Evolutionary conservation across 2,888 invertebrate species (phyloP).

Genomic region (Drosophila trichaetosa): DNA sequence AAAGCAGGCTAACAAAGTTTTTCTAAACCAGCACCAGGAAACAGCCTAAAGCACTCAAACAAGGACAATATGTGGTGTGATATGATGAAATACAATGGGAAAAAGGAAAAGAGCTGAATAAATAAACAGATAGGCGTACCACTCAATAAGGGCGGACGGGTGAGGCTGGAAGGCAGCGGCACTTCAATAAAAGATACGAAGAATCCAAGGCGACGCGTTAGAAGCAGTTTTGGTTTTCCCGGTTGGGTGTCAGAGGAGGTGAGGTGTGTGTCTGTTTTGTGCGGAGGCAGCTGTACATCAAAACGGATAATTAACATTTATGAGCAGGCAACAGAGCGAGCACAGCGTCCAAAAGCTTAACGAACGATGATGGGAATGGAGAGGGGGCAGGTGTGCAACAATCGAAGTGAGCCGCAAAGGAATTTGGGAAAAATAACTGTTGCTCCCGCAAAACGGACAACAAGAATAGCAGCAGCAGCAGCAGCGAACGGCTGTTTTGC

Average conservation of each 20-base stretch:
- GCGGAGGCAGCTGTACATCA: conserved; percentile 45
- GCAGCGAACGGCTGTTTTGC: conserved; percentile 40
- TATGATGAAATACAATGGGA: conserved; percentile 18
- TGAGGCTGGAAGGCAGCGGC: neutral
- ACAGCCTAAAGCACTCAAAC: conserved; percentile 54
- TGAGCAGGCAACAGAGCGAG: conserved; percentile 68
- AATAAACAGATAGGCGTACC: conserved; percentile 58
- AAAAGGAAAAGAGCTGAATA: conserved; percentile 50
- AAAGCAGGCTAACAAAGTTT: conserved; percentile 79
- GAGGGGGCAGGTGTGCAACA: conserved; percentile 42
- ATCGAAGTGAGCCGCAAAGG: conserved; percentile 60
- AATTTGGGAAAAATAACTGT: conserved; percentile 72
- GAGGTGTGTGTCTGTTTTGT: neutral
- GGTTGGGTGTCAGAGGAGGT: neutral
- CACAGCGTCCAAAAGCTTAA: conserved; percentile 35
- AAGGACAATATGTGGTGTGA: conserved; percentile 54
- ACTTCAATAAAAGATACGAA: conserved; percentile 24
- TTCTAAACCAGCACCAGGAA: conserved; percentile 61
- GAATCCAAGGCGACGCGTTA: conserved; percentile 48
- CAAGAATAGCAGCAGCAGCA: conserved; percentile 13
- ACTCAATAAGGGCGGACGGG: conserved; percentile 6
- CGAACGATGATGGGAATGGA: neutral
- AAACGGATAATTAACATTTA: conserved; percentile 77
- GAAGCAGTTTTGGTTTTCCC: conserved; percentile 20
- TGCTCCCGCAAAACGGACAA: conserved; percentile 59